A percentile compares a stretch with the other conserved stretches of the same genome.
phyloP scores from a whole-genome alignment of 1,140 invertebrate genomes.

The Sitophilus oryzae region DNA sequence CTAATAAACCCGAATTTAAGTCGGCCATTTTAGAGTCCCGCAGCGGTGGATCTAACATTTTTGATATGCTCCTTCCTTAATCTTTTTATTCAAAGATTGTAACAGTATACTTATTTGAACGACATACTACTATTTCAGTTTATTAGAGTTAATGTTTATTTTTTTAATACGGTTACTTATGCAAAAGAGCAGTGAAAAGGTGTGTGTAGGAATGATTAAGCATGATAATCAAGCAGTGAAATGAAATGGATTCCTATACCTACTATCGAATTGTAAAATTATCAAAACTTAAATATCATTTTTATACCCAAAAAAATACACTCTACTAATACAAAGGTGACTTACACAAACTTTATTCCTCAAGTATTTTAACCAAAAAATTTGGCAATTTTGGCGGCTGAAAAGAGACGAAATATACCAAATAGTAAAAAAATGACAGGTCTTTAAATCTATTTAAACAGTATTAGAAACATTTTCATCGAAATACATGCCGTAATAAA shows the following conservation, averaged over 20 bases:
- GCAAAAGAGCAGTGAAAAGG: conserved; percentile 6
- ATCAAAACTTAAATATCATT: neutral
- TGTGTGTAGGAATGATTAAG: neutral
- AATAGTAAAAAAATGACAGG: conserved; percentile 3
- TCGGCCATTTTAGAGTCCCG: too few relatives aligned
- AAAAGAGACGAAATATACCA: conserved; percentile 28
- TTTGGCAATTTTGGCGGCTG: conserved; percentile 33
- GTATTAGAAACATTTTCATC: neutral
- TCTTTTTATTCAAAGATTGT: too few relatives aligned
- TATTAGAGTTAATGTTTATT: neutral
- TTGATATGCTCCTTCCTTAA: too few relatives aligned
- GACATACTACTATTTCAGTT: neutral
- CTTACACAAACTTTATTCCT: conserved; percentile 27
- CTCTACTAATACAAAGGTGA: conserved; percentile 4
- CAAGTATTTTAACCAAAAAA: conserved; percentile 32
- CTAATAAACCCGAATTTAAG: too few relatives aligned
- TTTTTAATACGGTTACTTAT: neutral
- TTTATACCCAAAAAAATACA: too few relatives aligned
- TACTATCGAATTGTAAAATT: neutral
- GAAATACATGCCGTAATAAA: conserved; percentile 14
- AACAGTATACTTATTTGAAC: too few relatives aligned
- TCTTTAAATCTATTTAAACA: neutral
- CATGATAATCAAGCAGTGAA: conserved; percentile 9
- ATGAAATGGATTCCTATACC: conserved; percentile 11
- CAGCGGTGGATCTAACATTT: too few relatives aligned